Conservation (phyloP, 2,113 vertebrate genomes). For the Chiloscyllium plagiosum region DNA sequence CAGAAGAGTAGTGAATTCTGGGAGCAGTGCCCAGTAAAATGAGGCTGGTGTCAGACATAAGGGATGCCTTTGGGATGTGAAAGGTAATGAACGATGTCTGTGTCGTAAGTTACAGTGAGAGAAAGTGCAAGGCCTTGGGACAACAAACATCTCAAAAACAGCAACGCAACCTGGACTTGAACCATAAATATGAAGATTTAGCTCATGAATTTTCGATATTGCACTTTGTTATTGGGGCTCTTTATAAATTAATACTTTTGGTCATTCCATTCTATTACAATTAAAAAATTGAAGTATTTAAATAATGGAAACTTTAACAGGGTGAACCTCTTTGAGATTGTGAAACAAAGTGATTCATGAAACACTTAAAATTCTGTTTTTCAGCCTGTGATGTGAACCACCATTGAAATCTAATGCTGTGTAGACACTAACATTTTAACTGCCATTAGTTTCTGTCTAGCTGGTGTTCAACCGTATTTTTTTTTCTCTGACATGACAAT, state of each 20-base stretch:
- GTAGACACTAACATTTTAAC: constrained; percentile 25
- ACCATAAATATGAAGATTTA: too few species aligned
- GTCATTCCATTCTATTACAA: neutral
- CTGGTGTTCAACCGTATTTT: constrained; percentile 49
- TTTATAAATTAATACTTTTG: neutral
- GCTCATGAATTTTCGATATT: neutral
- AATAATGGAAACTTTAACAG: constrained; percentile 21
- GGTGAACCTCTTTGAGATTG: neutral
- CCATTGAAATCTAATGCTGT: constrained; percentile 33
- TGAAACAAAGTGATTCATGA: constrained; percentile 25
- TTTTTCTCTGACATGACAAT: constrained; percentile 45
- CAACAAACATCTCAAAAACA: too few species aligned
- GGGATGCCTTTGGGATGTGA: too few species aligned
- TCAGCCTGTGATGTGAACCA: constrained; percentile 26
- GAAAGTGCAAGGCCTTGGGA: too few species aligned
- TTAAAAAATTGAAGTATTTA: neutral
- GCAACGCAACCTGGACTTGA: too few species aligned
- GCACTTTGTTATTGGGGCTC: neutral
- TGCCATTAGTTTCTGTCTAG: constrained; percentile 38
- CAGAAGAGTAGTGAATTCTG: too few species aligned
- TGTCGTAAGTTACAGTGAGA: too few species aligned
- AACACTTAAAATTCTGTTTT: constrained; percentile 32
- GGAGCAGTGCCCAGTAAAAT: too few species aligned
- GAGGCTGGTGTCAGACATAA: too few species aligned
- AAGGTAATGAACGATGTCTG: too few species aligned